These are phyloP conservation scores for Drosophila trapezifrons DNA, from an alignment of 1,140 invertebrate genomes.

Conservation along the genomic window DNA sequence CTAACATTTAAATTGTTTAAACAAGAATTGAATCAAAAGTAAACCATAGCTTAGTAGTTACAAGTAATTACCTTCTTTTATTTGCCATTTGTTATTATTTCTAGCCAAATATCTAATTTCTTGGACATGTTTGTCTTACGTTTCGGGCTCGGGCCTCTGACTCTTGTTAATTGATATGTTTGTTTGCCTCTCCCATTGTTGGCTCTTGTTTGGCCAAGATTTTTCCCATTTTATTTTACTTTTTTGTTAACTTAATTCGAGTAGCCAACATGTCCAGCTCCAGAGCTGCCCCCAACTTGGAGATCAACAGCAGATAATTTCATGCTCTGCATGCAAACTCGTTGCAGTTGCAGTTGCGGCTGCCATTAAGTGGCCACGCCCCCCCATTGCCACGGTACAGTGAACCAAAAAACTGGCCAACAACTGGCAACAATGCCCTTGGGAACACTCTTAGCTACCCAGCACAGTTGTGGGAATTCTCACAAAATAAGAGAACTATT, in stretches of 20 bases:
- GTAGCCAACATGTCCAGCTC: conserved; percentile 52
- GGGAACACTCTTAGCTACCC: conserved; percentile 17
- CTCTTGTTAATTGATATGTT: conserved; percentile 67
- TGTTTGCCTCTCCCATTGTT: conserved; percentile 35
- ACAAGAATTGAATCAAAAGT: neutral
- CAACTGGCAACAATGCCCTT: conserved; percentile 28
- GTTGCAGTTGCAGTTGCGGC: conserved; percentile 39
- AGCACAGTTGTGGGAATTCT: conserved; percentile 22
- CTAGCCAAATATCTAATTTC: conserved; percentile 19
- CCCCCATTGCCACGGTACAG: conserved; percentile 47
- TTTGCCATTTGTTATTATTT: conserved; percentile 5
- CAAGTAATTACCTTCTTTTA: neutral
- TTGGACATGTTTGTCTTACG: conserved; percentile 6
- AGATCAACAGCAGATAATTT: conserved; percentile 59
- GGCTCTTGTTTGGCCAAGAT: conserved; percentile 6
- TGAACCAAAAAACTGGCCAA: conserved; percentile 51
- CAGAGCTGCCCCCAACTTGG: conserved; percentile 31
- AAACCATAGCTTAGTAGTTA: neutral
- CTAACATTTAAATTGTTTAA: too few relatives aligned
- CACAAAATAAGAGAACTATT: conserved; percentile 20
- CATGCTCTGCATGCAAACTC: conserved; percentile 56
- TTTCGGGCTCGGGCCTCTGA: conserved; percentile 25
- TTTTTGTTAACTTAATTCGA: conserved; percentile 43
- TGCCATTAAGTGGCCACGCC: conserved; percentile 42
- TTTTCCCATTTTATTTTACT: neutral